Percentiles rank a stretch among this genome's conserved stretches.
Evolutionary conservation across 1,140 invertebrate species (phyloP).

Genomic region (Drosophila fuyamai): DNA sequence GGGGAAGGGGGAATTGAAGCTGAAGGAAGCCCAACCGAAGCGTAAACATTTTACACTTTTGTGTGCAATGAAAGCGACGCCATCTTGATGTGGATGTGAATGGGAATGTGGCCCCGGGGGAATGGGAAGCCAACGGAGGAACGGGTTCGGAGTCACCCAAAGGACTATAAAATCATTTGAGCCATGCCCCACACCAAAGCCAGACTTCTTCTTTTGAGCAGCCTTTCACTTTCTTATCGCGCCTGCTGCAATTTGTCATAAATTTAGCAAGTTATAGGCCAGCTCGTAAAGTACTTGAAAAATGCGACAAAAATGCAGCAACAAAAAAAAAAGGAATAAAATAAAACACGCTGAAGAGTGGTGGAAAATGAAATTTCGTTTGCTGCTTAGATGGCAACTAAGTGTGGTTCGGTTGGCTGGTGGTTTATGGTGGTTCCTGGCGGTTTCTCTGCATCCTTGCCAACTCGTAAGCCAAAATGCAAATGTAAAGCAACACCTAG

Average conservation of each 20-base stretch:
- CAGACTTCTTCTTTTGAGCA: slow-evolving; percentile 16
- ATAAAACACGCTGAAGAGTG: not conserved
- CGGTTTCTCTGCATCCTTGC: slow-evolving; percentile 45
- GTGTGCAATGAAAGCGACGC: slow-evolving; percentile 76
- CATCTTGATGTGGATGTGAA: slow-evolving; percentile 54
- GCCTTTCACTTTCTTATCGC: slow-evolving; percentile 81
- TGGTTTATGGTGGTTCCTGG: slow-evolving; percentile 18
- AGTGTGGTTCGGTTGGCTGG: slow-evolving; percentile 65
- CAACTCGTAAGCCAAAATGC: slow-evolving; percentile 71
- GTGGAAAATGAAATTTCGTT: slow-evolving; percentile 20
- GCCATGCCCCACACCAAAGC: slow-evolving; percentile 29
- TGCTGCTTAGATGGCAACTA: slow-evolving; percentile 70
- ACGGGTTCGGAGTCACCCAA: slow-evolving; percentile 36
- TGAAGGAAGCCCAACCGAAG: slow-evolving; percentile 69
- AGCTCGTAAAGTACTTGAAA: slow-evolving; percentile 74
- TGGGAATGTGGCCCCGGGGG: not conserved
- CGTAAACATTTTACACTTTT: slow-evolving; percentile 81
- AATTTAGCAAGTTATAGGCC: slow-evolving; percentile 70
- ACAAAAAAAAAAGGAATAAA: too few relatives aligned
- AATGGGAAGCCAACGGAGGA: slow-evolving; percentile 1
- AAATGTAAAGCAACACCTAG: slow-evolving; percentile 78
- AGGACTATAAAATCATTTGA: slow-evolving; percentile 59
- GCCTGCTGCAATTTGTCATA: slow-evolving; percentile 71
- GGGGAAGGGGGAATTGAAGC: slow-evolving; percentile 5
- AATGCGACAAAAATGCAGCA: slow-evolving; percentile 49